Evolutionary conservation across 1,140 invertebrate species (phyloP), one percentile per base, ranked within the genome.

Genomic region (Drosophila lacteicornis): DNA sequence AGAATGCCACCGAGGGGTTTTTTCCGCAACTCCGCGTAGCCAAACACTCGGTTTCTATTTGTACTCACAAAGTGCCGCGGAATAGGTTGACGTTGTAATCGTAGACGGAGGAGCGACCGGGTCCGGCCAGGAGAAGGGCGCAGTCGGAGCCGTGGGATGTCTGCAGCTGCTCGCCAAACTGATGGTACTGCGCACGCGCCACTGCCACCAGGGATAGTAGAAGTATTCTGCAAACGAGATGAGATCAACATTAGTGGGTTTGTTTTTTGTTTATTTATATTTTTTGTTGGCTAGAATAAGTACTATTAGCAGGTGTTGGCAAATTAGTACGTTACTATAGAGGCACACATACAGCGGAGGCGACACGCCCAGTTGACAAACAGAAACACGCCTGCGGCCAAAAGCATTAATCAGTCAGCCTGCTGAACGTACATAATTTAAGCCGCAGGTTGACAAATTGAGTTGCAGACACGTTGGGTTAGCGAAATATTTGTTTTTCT

Each of bases 21-120:
- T 59, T 69, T 79, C 11, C 57, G 53, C 61, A 38, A 49, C 53
- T 25, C 33, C 25, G 22, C 17, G 36, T 33, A 22, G 36, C 8
- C 22, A 63, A 27, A 38, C 43, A 71, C 55, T 60, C 51, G n/a
- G 67, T 73, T 73, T 79, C 67, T 71, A 79, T 65, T 63, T 58
- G 75, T 93, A 95, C 95, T 96, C 94, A 96, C 95, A 94, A 93
- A 49, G 94, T 91, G 93, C 73, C 96, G 80, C 96, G 94, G 8
- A 97, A 94, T 56, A 97, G 94, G 93, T 97, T 97, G 61, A 96
- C 95, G 79, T 96, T 96, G 91, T 97, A 97, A 92, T 97, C 96
- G 83, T 96, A 97, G 33, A 95, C 94, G 68, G 95, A 97, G 65
- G 95, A 96, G 75, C 96, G 94, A 65, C 96, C 96, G 1, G 95